phyloP scores from a whole-genome alignment of 2,113 vertebrate genomes.

The Genyomyrus donnyi region DNA sequence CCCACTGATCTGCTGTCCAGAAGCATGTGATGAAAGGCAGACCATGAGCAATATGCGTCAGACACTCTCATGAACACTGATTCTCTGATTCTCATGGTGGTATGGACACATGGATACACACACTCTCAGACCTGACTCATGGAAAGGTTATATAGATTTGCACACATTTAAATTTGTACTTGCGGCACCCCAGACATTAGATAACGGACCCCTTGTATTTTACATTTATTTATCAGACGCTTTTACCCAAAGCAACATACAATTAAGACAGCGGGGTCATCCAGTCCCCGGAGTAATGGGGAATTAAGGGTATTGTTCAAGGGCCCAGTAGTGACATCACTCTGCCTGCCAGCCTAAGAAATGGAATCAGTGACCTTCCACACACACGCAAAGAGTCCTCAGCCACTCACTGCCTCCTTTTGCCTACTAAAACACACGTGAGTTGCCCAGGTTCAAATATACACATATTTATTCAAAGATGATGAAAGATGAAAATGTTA shows the following conservation, averaged over 20 bases:
- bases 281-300: background rate
- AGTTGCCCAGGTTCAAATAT: background rate
- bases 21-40: background rate
- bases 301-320: background rate
- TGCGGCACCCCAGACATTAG: background rate
- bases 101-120: background rate
- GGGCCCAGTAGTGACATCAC: background rate
- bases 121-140: background rate
- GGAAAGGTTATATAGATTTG: background rate
- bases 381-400: background rate
- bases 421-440: background rate
- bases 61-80: background rate
- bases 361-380: background rate
- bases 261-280: background rate
- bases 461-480: background rate
- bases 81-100: background rate
- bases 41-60: background rate
- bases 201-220: background rate
- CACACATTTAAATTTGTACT: background rate
- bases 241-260: background rate
- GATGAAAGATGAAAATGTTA: slow-evolving; percentile 6
- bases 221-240: background rate
- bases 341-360: background rate
- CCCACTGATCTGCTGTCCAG: background rate
- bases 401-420: background rate